Percentiles rank a stretch among this genome's conserved stretches.
Evolutionary conservation across 2,113 vertebrate species (phyloP).

Genomic region (Dolichallabes microphthalmus): DNA sequence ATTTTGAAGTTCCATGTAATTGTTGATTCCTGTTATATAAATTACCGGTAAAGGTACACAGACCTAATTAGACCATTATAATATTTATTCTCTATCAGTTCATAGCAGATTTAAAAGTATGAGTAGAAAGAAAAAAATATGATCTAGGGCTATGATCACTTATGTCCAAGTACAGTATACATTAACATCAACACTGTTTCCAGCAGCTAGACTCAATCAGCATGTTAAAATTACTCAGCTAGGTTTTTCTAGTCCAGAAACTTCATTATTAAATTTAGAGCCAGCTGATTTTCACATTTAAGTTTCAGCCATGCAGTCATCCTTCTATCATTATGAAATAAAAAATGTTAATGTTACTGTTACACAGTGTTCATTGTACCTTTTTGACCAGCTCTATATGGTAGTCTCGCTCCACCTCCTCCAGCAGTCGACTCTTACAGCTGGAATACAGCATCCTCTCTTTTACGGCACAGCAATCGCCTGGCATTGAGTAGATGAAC

Average conservation of each 20-base stretch:
- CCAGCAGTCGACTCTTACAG: constrained; percentile 94
- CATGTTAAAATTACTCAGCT: background rate
- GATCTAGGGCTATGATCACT: background rate
- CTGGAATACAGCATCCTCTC: constrained; percentile 98
- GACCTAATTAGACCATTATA: background rate
- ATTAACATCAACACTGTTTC: background rate
- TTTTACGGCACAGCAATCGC: constrained; percentile 95
- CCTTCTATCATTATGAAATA: too few relatives aligned
- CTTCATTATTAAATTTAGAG: background rate
- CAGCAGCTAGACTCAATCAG: background rate
- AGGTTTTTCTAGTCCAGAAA: background rate
- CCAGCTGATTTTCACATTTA: background rate
- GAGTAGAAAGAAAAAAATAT: background rate
- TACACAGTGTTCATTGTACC: constrained; percentile 65
- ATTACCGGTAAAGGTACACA: background rate
- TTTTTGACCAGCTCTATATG: constrained; percentile 90
- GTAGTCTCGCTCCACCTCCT: constrained; percentile 89
- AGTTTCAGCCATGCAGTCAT: background rate
- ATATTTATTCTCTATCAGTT: background rate
- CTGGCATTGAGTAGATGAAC: constrained; percentile 99
- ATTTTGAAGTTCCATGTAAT: background rate
- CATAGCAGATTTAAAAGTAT: background rate
- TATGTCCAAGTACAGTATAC: background rate
- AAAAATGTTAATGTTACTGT: background rate
- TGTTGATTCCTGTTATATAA: background rate